Conservation (phyloP, 2,888 invertebrate genomes). For the Junonia oenone region DNA sequence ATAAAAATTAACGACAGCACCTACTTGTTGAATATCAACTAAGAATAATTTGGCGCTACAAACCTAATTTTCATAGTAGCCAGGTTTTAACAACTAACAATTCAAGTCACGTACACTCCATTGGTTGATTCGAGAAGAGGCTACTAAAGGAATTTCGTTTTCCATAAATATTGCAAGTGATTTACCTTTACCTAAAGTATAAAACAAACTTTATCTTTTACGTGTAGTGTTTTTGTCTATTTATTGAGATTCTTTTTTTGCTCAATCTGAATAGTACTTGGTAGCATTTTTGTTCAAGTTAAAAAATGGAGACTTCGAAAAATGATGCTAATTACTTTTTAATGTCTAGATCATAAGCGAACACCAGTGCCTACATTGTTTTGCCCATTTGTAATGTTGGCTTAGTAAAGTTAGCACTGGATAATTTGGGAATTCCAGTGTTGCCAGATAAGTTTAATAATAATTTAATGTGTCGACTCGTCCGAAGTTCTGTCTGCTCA, state of each 20-base stretch:
- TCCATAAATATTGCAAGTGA: not conserved
- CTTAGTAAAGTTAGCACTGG: slow-evolving; percentile 18
- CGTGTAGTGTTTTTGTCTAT: not conserved
- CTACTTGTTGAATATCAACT: slow-evolving; percentile 46
- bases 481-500: slow-evolving; percentile 43
- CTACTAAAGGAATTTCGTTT: slow-evolving; percentile 32
- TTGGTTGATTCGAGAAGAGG: slow-evolving; percentile 60
- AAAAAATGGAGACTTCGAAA: not conserved
- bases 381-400: slow-evolving; percentile 20
- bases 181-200: not conserved
- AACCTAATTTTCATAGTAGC: slow-evolving; percentile 49
- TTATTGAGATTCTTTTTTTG: not conserved
- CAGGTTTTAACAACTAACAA: slow-evolving; percentile 35
- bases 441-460: slow-evolving; percentile 45
- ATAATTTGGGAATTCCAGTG: slow-evolving; percentile 22
- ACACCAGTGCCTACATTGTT: slow-evolving; percentile 17
- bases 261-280: not conserved
- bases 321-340: slow-evolving; percentile 20
- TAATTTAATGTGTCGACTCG: slow-evolving; percentile 57
- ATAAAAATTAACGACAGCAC: slow-evolving; percentile 13
- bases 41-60: slow-evolving; percentile 41
- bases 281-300: not conserved
- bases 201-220: not conserved
- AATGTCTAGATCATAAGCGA: slow-evolving; percentile 15
- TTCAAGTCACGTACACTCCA: slow-evolving; percentile 56